These are phyloP conservation scores for Amorpha juglandis DNA, from an alignment of 2,888 invertebrate genomes.

Conservation along the genomic window DNA sequence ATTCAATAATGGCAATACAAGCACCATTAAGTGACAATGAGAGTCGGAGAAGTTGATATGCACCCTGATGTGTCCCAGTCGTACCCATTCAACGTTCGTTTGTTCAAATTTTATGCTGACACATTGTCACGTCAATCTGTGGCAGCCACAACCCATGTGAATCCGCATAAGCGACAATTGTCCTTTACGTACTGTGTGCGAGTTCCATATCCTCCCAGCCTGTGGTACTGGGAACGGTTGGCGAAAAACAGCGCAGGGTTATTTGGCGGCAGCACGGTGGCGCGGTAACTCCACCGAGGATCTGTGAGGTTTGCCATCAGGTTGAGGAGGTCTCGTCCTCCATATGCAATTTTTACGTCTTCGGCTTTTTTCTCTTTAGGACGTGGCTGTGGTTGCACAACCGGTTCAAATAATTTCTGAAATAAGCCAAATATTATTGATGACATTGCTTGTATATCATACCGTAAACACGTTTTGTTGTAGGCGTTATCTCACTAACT, in stretches of 20 bases:
- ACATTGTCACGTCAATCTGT: slow-evolving; percentile 69
- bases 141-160: slow-evolving; percentile 79
- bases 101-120: slow-evolving; percentile 65
- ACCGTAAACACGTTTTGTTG: slow-evolving; percentile 23
- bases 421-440: slow-evolving; percentile 42
- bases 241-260: slow-evolving; percentile 84
- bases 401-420: slow-evolving; percentile 77
- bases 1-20: slow-evolving; percentile 48
- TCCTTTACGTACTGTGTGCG: slow-evolving; percentile 85
- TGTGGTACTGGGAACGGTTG: slow-evolving; percentile 86
- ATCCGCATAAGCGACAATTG: slow-evolving; percentile 79
- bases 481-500: slow-evolving; percentile 28
- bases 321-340: slow-evolving; percentile 84
- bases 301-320: slow-evolving; percentile 82
- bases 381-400: slow-evolving; percentile 76
- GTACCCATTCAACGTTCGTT: slow-evolving; percentile 64
- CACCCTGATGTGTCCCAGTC: slow-evolving; percentile 76
- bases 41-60: slow-evolving; percentile 59
- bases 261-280: slow-evolving; percentile 82
- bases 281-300: slow-evolving; percentile 82
- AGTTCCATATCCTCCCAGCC: slow-evolving; percentile 82
- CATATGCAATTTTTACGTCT: slow-evolving; percentile 75
- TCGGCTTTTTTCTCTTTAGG: slow-evolving; percentile 67
- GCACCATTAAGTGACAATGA: slow-evolving; percentile 58
- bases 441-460: slow-evolving; percentile 18